These are phyloP conservation scores for Mixornis gularis DNA, from an alignment of 2,113 vertebrate species.

Conservation along the genomic window DNA sequence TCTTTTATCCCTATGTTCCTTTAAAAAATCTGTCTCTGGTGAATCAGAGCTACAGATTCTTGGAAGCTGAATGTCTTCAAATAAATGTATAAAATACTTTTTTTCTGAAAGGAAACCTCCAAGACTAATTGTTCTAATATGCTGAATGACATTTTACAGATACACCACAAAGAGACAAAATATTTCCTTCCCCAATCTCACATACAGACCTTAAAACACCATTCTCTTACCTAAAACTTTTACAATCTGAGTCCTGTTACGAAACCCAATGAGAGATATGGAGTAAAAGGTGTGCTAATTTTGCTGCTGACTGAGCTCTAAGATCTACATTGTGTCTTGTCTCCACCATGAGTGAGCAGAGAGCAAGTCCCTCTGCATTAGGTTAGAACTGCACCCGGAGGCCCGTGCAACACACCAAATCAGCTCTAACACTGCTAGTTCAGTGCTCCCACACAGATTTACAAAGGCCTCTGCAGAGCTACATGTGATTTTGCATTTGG, in stretches of 20 bases:
- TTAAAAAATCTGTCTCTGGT: not conserved
- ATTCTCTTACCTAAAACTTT: not conserved
- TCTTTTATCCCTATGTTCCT: not conserved
- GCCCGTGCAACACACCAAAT: rapidly evolving
- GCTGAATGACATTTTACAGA: not conserved
- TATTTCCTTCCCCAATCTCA: not conserved
- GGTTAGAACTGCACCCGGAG: not conserved
- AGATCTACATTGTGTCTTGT: not conserved
- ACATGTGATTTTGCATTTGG: not conserved
- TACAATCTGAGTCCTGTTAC: not conserved
- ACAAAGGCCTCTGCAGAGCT: not conserved
- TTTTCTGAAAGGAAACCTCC: not conserved
- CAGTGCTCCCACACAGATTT: not conserved
- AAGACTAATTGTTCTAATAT: not conserved
- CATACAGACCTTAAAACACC: not conserved
- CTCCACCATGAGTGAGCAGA: not conserved
- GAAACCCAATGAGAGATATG: not conserved
- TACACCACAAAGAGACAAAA: not conserved
- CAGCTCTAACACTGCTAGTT: not conserved
- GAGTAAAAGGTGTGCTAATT: not conserved
- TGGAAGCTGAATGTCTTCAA: not conserved
- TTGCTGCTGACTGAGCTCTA: not conserved
- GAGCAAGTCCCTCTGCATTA: not conserved
- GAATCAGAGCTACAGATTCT: not conserved
- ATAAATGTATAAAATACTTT: not conserved